Percentiles rank a stretch among this genome's conserved stretches.
These are phyloP conservation scores for Disparrhopalites patrizii DNA, from an alignment of 2,888 invertebrate species.

Conservation along the genomic window DNA sequence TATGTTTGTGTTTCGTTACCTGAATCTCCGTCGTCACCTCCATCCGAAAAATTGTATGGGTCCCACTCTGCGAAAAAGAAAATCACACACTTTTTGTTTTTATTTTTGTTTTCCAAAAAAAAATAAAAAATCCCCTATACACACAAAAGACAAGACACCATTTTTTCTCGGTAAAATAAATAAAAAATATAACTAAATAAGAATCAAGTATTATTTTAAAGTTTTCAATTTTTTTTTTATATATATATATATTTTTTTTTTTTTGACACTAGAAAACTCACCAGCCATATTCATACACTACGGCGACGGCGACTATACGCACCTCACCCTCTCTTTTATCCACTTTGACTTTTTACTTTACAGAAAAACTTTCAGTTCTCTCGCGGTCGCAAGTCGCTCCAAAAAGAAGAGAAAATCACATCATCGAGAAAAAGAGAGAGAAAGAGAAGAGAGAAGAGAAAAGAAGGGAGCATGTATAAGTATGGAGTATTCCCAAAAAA, in stretches of 20 bases:
- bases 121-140: no score
- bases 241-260: no score
- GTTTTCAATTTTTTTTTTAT: no score
- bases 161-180: no score
- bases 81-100: slow-evolving; percentile 16
- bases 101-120: no score
- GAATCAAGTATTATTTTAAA: no score
- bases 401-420: slow-evolving; percentile 17
- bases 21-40: slow-evolving; percentile 19
- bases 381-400: slow-evolving; percentile 17
- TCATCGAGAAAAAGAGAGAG: neutral
- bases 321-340: slow-evolving; percentile 14
- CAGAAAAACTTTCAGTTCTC: neutral
- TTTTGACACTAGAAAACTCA: slow-evolving; percentile 18
- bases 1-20: no score
- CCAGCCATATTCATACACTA: slow-evolving; percentile 17
- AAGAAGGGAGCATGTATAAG: no score
- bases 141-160: no score
- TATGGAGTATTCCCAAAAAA: no score
- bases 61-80: slow-evolving; percentile 29
- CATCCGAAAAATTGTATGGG: slow-evolving; percentile 28
- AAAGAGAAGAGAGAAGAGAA: no score
- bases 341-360: neutral
- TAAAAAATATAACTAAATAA: no score
- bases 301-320: slow-evolving; percentile 18